Evolutionary conservation across 2,797 vertebrate genomes (phyloP), one percentile per base, ranked within the genome.

Genomic region (Aeoliscus strigatus): DNA sequence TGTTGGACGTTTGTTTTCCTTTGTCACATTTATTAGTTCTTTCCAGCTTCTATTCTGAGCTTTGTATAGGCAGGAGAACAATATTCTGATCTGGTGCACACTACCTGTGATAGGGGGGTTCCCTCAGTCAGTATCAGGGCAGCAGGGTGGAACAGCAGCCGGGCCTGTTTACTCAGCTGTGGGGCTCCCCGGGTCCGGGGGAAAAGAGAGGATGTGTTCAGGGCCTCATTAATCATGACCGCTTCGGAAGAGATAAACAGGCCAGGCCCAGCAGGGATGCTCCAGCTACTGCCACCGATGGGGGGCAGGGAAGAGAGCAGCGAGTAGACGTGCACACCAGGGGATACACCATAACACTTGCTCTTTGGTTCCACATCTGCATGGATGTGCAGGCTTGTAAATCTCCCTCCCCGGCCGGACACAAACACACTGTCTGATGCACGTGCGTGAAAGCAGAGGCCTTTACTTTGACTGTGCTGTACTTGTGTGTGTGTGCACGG

Each of bases 81-180:
- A n/a, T n/a, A n/a, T n/a, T n/a, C n/a, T n/a, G n/a, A n/a, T n/a
- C n/a, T n/a, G n/a, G n/a, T n/a, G n/a, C n/a, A n/a, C n/a, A n/a
- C n/a, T n/a, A n/a, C n/a, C n/a, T n/a, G n/a, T n/a, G n/a, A n/a
- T n/a, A n/a, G n/a, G n/a, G n/a, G n/a, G n/a, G n/a, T n/a, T n/a
- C n/a, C n/a, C n/a, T n/a, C 54, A 51, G 47, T 36, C 51, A 6
- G 80, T 65, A 73, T 44, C 39, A 56, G 28, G 76, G 76, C 70
- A 54, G 49, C 27, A 7, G 65, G 77, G 77, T 77, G 71, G 76
- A 83, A 77, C 80, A 70, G 81, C 51, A 50, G 41, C 64, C 18
- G 56, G 8, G 68, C 45, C 45, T 94, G 82, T 97, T 97, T 93
- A 88, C 83, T 93, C 93, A 95, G 94, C 93, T 95, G 91, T 68